Percentiles rank a stretch among this genome's conserved stretches.
These are phyloP conservation scores for Zaprionus kolodkinae DNA, from an alignment of 1,140 invertebrate genomes.

Conservation along the genomic window DNA sequence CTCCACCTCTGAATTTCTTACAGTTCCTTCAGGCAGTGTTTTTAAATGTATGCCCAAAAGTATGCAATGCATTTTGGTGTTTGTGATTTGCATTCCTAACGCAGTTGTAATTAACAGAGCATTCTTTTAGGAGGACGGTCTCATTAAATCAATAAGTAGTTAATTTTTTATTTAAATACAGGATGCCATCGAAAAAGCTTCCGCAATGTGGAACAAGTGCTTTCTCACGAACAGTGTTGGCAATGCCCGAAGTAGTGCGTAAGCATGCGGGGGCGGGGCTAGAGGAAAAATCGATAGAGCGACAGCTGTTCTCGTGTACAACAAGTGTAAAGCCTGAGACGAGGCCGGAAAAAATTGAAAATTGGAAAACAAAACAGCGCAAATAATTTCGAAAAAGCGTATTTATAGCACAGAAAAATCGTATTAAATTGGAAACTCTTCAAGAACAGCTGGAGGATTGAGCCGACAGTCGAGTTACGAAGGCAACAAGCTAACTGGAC, in stretches of 20 bases:
- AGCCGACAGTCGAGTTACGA: background rate
- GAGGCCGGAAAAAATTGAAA: slow-evolving; percentile 28
- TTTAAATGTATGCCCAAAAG: slow-evolving; percentile 12
- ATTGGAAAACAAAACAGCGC: slow-evolving; percentile 12
- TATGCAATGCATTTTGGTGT: slow-evolving; percentile 7
- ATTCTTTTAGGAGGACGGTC: background rate
- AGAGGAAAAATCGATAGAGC: slow-evolving; percentile 52
- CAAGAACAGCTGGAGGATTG: background rate
- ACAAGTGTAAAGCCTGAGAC: slow-evolving; percentile 44
- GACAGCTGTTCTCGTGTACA: slow-evolving; percentile 61
- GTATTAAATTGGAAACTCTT: background rate
- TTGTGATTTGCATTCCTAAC: too few relatives aligned
- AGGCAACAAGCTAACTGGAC: background rate
- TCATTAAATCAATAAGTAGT: too few relatives aligned
- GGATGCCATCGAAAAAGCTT: slow-evolving; percentile 7
- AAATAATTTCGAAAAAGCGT: background rate
- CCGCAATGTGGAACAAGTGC: slow-evolving; percentile 1
- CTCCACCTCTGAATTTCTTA: too few relatives aligned
- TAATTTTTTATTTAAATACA: background rate
- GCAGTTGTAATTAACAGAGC: background rate
- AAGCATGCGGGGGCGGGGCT: background rate
- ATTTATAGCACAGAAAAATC: background rate
- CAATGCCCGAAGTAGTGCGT: background rate
- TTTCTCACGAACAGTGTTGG: slow-evolving; percentile 24
- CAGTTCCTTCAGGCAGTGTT: too few relatives aligned